phyloP scores from a whole-genome alignment of 92 coral and sea anemone species.

The Porites divaricata region DNA sequence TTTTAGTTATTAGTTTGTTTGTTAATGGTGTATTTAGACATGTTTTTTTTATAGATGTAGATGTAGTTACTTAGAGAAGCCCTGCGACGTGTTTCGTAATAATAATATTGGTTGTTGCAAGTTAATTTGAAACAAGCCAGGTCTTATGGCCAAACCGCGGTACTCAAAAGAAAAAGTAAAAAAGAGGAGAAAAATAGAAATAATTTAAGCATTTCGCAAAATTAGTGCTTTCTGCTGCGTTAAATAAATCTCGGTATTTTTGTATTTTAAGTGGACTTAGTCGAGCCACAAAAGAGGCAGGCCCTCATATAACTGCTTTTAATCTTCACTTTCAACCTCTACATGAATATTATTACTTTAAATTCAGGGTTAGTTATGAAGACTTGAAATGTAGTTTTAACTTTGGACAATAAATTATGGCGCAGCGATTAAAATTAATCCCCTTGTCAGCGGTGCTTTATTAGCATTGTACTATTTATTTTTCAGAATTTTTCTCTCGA shows the following conservation, averaged over 20 bases:
- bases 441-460: too few species aligned
- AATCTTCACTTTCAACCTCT: constrained; percentile 3
- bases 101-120: neutral
- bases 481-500: too few species aligned
- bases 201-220: neutral
- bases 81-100: neutral
- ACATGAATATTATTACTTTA: neutral
- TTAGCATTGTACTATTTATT: too few species aligned
- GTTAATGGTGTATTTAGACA: neutral
- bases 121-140: constrained; percentile 1
- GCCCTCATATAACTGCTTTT: constrained; percentile 39
- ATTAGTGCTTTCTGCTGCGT: constrained; percentile 4
- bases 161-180: neutral
- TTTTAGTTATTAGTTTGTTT: neutral
- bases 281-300: constrained; percentile 20
- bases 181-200: neutral
- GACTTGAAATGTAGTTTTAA: too few species aligned
- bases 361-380: too few species aligned
- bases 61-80: neutral
- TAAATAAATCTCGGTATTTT: constrained; percentile 34
- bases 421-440: too few species aligned
- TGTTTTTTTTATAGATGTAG: constrained; percentile 1
- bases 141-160: neutral
- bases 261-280: constrained; percentile 32
- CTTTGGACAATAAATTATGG: too few species aligned